These are phyloP conservation scores for Druon quercuslanigerum DNA, from an alignment of 1,140 invertebrate species.

Conservation along the genomic window DNA sequence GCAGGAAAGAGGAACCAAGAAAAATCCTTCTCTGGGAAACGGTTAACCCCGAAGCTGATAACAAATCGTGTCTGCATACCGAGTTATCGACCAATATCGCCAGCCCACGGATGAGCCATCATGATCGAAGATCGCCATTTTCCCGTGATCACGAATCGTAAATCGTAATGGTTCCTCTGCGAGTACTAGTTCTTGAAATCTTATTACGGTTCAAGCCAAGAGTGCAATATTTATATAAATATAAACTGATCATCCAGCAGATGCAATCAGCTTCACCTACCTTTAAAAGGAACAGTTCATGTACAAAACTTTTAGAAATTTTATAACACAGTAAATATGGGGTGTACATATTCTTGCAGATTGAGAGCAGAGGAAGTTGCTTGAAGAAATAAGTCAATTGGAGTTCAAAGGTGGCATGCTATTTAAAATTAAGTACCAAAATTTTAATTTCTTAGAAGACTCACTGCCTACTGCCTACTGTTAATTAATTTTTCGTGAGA, in stretches of 20 bases:
- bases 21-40: conserved; percentile 60
- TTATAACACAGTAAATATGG: no score
- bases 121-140: conserved; percentile 65
- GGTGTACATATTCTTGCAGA: no score
- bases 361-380: no score
- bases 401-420: no score
- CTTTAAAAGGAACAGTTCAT: not conserved
- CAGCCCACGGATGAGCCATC: conserved; percentile 35
- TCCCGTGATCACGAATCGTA: conserved; percentile 45
- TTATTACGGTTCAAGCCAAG: conserved; percentile 37
- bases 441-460: no score
- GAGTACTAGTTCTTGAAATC: conserved; percentile 29
- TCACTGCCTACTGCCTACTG: no score
- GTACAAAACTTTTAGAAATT: not conserved
- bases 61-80: conserved; percentile 70
- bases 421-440: no score
- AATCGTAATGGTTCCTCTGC: conserved; percentile 39
- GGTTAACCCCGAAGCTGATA: conserved; percentile 67
- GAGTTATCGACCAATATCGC: conserved; percentile 44
- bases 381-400: no score
- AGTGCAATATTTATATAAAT: conserved; percentile 9
- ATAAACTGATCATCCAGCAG: not conserved
- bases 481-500: no score
- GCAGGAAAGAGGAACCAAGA: conserved; percentile 41
- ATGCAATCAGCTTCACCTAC: not conserved